phyloP scores from a whole-genome alignment of 2,113 vertebrate species.

The Seriola rivoliana region DNA sequence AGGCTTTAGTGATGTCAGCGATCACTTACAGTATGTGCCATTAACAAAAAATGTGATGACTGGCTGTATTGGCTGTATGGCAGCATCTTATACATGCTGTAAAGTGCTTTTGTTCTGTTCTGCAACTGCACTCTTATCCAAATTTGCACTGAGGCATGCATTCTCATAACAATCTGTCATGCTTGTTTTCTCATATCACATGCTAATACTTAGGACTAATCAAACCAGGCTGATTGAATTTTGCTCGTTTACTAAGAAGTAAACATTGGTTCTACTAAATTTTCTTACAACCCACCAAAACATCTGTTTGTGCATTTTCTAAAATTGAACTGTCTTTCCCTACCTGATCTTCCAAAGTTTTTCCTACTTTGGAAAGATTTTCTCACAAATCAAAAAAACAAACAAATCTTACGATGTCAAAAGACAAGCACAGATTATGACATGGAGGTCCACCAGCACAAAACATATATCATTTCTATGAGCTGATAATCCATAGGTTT shows the following conservation, averaged over 20 bases:
- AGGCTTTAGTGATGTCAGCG: slow-evolving; percentile 35
- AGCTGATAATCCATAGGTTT: no score
- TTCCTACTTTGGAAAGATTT: no score
- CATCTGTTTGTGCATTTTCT: neutral
- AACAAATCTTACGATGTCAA: no score
- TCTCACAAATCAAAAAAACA: no score
- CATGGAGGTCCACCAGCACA: no score
- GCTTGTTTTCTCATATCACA: neutral
- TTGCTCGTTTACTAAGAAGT: neutral
- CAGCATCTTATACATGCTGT: neutral
- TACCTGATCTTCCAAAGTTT: no score
- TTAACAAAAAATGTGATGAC: slow-evolving; percentile 34
- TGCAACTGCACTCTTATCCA: neutral
- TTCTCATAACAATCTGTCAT: neutral
- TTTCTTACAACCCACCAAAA: neutral
- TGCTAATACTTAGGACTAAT: neutral
- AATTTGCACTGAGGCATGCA: neutral
- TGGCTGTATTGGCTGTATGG: neutral
- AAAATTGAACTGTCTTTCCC: no score
- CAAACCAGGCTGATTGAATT: neutral
- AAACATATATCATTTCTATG: no score
- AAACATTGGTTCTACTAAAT: neutral
- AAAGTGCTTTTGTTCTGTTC: neutral
- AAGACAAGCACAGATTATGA: no score
- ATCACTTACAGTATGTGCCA: slow-evolving; percentile 34